phyloP scores from a whole-genome alignment of 2,113 vertebrate species.

The Sinocyclocheilus anshuiensis region DNA sequence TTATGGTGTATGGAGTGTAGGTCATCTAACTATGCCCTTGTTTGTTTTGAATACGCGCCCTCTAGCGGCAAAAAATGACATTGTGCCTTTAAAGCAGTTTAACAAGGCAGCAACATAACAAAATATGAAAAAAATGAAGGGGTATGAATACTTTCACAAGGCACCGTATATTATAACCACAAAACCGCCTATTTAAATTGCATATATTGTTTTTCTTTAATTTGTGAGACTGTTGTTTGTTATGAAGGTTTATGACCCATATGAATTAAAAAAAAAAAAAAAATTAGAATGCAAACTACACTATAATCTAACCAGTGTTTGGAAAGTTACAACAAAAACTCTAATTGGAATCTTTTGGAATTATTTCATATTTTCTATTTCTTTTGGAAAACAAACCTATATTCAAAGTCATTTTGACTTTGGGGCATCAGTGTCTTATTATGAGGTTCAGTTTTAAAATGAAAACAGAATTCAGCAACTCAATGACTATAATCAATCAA shows the following conservation, averaged over 20 bases:
- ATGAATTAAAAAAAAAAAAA: not conserved
- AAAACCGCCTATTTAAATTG: not conserved
- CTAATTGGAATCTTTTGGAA: not conserved
- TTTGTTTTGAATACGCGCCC: too few species aligned
- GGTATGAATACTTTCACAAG: too few species aligned
- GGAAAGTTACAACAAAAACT: not conserved
- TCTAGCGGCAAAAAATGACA: too few species aligned
- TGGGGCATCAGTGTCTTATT: not conserved
- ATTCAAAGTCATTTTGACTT: not conserved
- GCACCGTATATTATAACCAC: not conserved
- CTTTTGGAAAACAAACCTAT: conserved; percentile 4
- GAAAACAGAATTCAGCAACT: conserved; percentile 10
- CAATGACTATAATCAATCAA: conserved; percentile 23
- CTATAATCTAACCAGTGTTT: conserved; percentile 11
- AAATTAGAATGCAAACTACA: not conserved
- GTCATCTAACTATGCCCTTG: too few species aligned
- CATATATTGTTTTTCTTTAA: not conserved
- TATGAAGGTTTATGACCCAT: not conserved
- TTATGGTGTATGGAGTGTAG: too few species aligned
- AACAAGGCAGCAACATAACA: too few species aligned
- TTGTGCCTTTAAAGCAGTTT: too few species aligned
- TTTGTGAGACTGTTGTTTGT: not conserved
- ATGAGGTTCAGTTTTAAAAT: not conserved
- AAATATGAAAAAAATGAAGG: too few species aligned
- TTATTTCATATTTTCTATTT: not conserved